Evolutionary conservation across 2,113 vertebrate genomes (phyloP).

Genomic region (Eira barbara): DNA sequence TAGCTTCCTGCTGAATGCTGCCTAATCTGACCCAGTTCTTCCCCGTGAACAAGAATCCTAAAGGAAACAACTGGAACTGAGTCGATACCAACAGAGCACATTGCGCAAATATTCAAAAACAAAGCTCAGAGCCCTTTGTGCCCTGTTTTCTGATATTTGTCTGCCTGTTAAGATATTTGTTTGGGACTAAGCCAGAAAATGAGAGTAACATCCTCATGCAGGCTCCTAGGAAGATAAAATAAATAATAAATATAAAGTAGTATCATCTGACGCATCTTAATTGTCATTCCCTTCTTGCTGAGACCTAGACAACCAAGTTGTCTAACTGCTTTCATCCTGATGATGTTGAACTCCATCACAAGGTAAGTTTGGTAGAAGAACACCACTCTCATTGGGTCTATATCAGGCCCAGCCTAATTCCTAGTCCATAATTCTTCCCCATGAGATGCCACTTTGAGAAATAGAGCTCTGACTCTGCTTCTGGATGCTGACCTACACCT

Average conservation of each 20-base stretch:
- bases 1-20: background rate
- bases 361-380: background rate
- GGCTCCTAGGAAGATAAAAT: background rate
- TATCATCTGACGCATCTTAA: background rate
- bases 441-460: background rate
- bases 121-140: background rate
- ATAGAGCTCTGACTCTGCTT: background rate
- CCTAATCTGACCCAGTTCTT: conserved; percentile 60
- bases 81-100: background rate
- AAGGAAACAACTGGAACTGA: conserved; percentile 30
- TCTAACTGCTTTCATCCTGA: background rate
- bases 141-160: background rate
- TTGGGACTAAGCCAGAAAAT: conserved; percentile 10
- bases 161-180: background rate
- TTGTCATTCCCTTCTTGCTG: background rate
- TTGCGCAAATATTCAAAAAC: background rate
- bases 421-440: background rate
- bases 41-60: background rate
- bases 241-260: background rate
- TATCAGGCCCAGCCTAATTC: background rate
- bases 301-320: background rate
- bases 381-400: background rate
- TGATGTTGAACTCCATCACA: background rate
- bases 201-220: background rate
- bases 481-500: background rate